These are phyloP conservation scores for Notospermus geniculatus DNA, from an alignment of 1,140 invertebrate genomes.

Conservation along the genomic window DNA sequence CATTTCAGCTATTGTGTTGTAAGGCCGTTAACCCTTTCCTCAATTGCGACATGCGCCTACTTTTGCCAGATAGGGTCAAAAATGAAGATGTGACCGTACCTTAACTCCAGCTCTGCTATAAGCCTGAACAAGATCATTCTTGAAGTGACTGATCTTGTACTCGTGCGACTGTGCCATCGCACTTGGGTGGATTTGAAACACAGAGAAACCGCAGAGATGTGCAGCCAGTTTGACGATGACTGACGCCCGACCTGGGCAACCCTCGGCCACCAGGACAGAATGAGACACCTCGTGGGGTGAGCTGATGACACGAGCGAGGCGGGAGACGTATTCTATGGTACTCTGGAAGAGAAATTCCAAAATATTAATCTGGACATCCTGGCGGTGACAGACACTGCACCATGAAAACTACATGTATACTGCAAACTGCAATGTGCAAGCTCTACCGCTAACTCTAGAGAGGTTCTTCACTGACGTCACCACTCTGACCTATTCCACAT, in stretches of 20 bases:
- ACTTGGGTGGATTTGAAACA: slow-evolving; percentile 45
- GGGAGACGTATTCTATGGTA: slow-evolving; percentile 50
- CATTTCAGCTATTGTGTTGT: too few species aligned
- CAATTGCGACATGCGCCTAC: too few species aligned
- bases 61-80: too few species aligned
- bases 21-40: too few species aligned
- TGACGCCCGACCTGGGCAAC: slow-evolving; percentile 42
- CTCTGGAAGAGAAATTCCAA: too few species aligned
- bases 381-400: too few species aligned
- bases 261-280: slow-evolving; percentile 46
- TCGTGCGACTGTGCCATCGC: slow-evolving; percentile 26
- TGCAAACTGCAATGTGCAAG: too few species aligned
- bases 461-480: too few species aligned
- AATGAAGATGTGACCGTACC: slow-evolving; percentile 26
- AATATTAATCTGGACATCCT: too few species aligned
- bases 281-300: slow-evolving; percentile 52
- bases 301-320: slow-evolving; percentile 45
- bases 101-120: slow-evolving; percentile 50
- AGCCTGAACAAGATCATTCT: slow-evolving; percentile 45
- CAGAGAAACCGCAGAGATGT: slow-evolving; percentile 47
- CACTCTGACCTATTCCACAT: too few species aligned
- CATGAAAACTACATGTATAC: too few species aligned
- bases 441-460: too few species aligned
- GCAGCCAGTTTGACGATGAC: slow-evolving; percentile 47
- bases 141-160: slow-evolving; percentile 48